These are phyloP conservation scores for Gryon sp. DNA, from an alignment of 1,140 invertebrate species.

Conservation along the genomic window DNA sequence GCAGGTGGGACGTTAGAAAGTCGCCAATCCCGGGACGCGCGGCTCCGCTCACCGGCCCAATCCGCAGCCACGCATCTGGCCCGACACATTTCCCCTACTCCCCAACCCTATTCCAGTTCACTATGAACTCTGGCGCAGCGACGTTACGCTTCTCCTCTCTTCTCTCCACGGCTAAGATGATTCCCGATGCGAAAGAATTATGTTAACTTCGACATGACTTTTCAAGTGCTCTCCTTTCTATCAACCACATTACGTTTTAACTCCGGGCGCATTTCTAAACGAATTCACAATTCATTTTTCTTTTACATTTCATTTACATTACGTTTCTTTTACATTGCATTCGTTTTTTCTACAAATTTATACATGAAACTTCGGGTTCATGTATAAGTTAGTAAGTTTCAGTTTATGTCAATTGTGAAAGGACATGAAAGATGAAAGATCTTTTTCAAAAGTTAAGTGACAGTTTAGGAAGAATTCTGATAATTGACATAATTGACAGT, in stretches of 20 bases:
- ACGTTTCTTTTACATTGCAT: too few relatives aligned
- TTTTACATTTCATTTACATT: background rate
- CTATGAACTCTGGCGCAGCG: background rate
- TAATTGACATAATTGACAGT: too few relatives aligned
- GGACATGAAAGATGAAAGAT: too few relatives aligned
- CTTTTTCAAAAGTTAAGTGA: too few relatives aligned
- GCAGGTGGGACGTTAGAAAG: conserved; percentile 30
- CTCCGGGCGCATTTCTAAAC: background rate
- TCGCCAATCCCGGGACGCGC: conserved; percentile 9
- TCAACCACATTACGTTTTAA: too few relatives aligned
- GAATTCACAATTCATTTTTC: background rate
- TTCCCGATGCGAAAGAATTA: background rate
- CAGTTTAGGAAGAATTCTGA: too few relatives aligned
- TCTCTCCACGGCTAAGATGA: background rate
- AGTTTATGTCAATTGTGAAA: too few relatives aligned
- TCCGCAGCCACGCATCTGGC: conserved; percentile 16
- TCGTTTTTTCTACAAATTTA: too few relatives aligned
- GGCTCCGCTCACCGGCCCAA: conserved; percentile 9
- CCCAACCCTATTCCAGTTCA: conserved; percentile 10
- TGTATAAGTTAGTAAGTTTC: too few relatives aligned
- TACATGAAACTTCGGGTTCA: too few relatives aligned
- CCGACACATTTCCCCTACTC: background rate
- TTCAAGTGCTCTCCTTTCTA: conserved; percentile 8
- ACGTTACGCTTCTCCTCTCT: conserved; percentile 30
- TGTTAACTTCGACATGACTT: conserved; percentile 22